phyloP scores from a whole-genome alignment of 2,797 vertebrate species.

The Eupleurogrammus muticus region DNA sequence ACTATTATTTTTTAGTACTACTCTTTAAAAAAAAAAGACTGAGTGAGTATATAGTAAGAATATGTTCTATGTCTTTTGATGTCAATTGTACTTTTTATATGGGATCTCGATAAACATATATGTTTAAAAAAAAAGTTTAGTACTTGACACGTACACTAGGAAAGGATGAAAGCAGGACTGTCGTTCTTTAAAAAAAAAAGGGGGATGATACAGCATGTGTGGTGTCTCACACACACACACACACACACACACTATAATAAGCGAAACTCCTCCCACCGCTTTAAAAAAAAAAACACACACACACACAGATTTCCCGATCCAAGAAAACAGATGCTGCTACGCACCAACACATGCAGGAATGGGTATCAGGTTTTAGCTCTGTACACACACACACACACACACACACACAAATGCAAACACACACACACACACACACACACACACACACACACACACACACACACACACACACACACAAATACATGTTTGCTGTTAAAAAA shows the following conservation, averaged over 20 bases:
- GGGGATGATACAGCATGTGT: background rate
- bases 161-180: slow-evolving; percentile 1
- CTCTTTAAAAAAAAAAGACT: too few relatives aligned
- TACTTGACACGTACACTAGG: background rate
- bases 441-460: background rate
- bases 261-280: slow-evolving; percentile 25
- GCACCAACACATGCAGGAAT: slow-evolving; percentile 43
- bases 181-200: slow-evolving; percentile 7
- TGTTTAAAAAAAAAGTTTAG: too few relatives aligned
- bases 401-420: background rate
- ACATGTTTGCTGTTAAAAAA: background rate
- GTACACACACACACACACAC: background rate
- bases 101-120: background rate
- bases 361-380: slow-evolving; percentile 9
- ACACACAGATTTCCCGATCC: slow-evolving; percentile 60
- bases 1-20: too few relatives aligned
- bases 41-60: too few relatives aligned
- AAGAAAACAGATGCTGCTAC: slow-evolving; percentile 53
- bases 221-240: slow-evolving; percentile 4
- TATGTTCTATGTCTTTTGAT: too few relatives aligned
- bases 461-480: background rate
- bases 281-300: slow-evolving; percentile 49
- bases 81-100: too few relatives aligned
- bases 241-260: slow-evolving; percentile 37
- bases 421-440: background rate